These are phyloP conservation scores for Anolis sagrei DNA, from an alignment of 2,113 vertebrate species.

Conservation along the genomic window DNA sequence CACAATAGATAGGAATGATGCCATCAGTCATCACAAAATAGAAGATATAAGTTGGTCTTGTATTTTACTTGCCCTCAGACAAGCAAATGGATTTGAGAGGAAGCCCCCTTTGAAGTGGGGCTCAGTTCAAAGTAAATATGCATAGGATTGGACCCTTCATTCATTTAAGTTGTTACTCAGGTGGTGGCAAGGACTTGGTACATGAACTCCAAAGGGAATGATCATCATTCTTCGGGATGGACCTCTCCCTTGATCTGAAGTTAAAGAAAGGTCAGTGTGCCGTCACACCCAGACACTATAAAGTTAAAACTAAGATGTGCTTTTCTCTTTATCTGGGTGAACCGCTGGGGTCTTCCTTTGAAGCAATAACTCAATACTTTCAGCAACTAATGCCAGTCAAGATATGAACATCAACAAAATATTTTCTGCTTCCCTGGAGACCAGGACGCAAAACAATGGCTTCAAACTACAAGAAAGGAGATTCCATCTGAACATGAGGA, in stretches of 20 bases:
- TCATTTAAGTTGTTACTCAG: background rate
- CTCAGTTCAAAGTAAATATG: background rate
- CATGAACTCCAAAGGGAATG: too few species aligned
- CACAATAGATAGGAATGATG: slow-evolving; percentile 6
- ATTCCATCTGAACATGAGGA: too few species aligned
- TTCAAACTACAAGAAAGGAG: too few species aligned
- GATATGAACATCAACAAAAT: too few species aligned
- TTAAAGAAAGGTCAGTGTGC: background rate
- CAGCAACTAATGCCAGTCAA: too few species aligned
- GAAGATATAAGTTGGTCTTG: background rate
- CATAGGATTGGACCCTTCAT: background rate
- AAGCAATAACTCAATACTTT: too few species aligned
- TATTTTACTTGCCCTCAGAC: background rate
- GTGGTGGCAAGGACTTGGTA: background rate
- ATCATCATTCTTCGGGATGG: background rate
- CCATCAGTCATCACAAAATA: background rate
- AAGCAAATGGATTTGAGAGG: background rate
- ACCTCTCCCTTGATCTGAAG: background rate
- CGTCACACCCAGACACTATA: too few species aligned
- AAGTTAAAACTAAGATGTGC: too few species aligned
- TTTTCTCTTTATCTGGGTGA: too few species aligned
- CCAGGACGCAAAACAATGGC: too few species aligned
- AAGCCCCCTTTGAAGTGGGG: background rate
- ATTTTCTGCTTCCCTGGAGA: too few species aligned
- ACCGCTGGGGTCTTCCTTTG: too few species aligned